Evolutionary conservation across 1,140 invertebrate genomes (phyloP).

Genomic region (Charaxes varanes): DNA sequence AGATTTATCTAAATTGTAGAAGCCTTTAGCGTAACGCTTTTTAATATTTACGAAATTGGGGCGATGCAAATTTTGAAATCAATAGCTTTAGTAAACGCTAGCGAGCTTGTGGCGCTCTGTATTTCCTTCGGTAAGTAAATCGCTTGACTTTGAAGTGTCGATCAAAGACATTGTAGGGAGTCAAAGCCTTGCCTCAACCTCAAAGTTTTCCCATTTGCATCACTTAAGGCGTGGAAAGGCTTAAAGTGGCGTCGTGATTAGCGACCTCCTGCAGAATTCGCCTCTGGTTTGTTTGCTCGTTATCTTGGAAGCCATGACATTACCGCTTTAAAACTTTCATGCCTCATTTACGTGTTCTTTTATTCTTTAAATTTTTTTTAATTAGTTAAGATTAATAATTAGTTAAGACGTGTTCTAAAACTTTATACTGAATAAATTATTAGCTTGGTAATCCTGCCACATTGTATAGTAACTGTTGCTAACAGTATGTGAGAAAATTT

Average conservation of each 20-base stretch:
- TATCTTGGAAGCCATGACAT: slow-evolving; percentile 12
- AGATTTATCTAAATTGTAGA: too few relatives aligned
- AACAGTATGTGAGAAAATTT: too few relatives aligned
- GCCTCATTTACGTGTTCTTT: too few relatives aligned
- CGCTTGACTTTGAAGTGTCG: slow-evolving; percentile 53
- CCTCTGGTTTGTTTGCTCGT: slow-evolving; percentile 21
- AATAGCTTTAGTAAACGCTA: slow-evolving; percentile 16
- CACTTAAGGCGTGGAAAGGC: slow-evolving; percentile 50
- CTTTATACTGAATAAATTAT: too few relatives aligned
- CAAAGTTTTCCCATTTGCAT: slow-evolving; percentile 63
- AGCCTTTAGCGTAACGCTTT: too few relatives aligned
- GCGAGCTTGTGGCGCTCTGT: slow-evolving; percentile 18
- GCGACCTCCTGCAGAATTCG: slow-evolving; percentile 21
- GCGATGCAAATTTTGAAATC: slow-evolving; percentile 7
- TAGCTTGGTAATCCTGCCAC: too few relatives aligned
- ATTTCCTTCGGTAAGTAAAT: slow-evolving; percentile 33
- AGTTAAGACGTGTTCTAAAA: too few relatives aligned
- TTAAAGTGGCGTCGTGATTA: slow-evolving; percentile 38
- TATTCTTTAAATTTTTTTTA: too few relatives aligned
- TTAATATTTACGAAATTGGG: background rate
- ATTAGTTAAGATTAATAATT: too few relatives aligned
- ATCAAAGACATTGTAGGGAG: slow-evolving; percentile 57
- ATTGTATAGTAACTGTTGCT: too few relatives aligned
- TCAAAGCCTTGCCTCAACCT: slow-evolving; percentile 49
- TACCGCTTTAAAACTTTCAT: slow-evolving; percentile 7